Evolutionary conservation across 2,888 invertebrate genomes (phyloP), one percentile per base, ranked within the genome.

Genomic region (Netelia virgata): DNA sequence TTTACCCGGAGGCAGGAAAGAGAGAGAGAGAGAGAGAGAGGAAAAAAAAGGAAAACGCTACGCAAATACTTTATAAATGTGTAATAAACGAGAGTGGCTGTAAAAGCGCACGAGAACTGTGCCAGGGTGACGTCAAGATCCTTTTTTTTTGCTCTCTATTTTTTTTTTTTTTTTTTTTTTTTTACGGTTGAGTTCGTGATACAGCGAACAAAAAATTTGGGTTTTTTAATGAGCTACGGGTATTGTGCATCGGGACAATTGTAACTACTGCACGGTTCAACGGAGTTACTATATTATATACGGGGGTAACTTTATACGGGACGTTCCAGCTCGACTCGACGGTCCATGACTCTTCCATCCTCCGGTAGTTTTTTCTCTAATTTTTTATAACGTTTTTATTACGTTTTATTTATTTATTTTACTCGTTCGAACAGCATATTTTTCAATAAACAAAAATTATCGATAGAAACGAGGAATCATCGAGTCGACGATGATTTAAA

Each of bases 21-120:
- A n/a, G 28, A 50, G 23, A 18, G 23, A 18, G 61, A 41, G 70
- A n/a, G n/a, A n/a, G n/a, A n/a, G n/a, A 23, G 23, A 23, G 68
- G 10, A 11, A 28, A 53, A 53, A 53, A 57, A 16, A 57, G 3
- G 16, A 18, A 57, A 9, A 57, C 3, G 50, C 20, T 63, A 43
- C 50, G 70, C 69, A 78, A 70, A 78, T 78, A 53, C 63, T 78
- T 78, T 78, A 78, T 53, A 66, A 43, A 36, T 41, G 78, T 63
- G 53, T 53, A 70, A 70, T 70, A 70, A 78, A 70, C 59, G 70
- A 55, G 78, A 78, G 70, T 61, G 70, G 78, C 78, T 53, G 78
- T 70, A 78, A 79, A 79, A 72, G 79, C 55, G 64, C 79, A 70
- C 11, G 77, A 70, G 63, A 64, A 79, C 10, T 55, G 61, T 69